Evolutionary conservation across 92 coral and sea anemone species (phyloP).

Genomic region (Umimayanthus chanpuru): DNA sequence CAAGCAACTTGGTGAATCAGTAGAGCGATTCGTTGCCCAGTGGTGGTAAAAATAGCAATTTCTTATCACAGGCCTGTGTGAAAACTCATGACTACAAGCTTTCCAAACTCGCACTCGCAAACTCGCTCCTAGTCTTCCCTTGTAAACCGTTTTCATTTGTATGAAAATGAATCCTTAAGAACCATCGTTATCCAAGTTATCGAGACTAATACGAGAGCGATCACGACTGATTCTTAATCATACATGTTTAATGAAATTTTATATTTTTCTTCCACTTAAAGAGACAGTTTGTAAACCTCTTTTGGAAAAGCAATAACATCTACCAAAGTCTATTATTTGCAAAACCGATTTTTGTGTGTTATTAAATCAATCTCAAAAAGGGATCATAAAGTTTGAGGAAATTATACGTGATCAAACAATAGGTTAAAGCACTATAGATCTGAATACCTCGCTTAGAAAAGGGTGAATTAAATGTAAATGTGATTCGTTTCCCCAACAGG

Average conservation of each 20-base stretch:
- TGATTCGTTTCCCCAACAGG: slow-evolving; percentile 45
- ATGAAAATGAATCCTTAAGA: background rate
- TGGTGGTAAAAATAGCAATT: slow-evolving; percentile 2
- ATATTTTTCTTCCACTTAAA: slow-evolving; percentile 37
- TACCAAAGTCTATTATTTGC: background rate
- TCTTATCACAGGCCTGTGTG: background rate
- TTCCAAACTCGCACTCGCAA: background rate
- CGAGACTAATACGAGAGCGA: slow-evolving; percentile 13
- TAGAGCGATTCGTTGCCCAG: background rate
- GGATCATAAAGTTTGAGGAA: slow-evolving; percentile 3
- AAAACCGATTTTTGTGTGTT: slow-evolving; percentile 9
- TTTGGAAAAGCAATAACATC: slow-evolving; percentile 27
- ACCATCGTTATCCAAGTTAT: background rate
- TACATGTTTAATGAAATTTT: slow-evolving; percentile 54
- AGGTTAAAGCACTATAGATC: background rate
- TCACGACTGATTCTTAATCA: slow-evolving; percentile 38
- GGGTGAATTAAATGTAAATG: background rate
- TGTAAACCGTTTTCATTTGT: background rate
- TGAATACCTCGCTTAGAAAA: background rate
- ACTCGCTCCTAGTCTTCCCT: background rate
- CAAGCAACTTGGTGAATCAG: slow-evolving; percentile 19
- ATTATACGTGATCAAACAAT: background rate
- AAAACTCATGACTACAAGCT: background rate
- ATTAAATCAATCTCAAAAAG: slow-evolving; percentile 1
- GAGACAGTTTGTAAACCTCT: slow-evolving; percentile 41